phyloP scores from a whole-genome alignment of 2,113 vertebrate species.

The Mixornis gularis region DNA sequence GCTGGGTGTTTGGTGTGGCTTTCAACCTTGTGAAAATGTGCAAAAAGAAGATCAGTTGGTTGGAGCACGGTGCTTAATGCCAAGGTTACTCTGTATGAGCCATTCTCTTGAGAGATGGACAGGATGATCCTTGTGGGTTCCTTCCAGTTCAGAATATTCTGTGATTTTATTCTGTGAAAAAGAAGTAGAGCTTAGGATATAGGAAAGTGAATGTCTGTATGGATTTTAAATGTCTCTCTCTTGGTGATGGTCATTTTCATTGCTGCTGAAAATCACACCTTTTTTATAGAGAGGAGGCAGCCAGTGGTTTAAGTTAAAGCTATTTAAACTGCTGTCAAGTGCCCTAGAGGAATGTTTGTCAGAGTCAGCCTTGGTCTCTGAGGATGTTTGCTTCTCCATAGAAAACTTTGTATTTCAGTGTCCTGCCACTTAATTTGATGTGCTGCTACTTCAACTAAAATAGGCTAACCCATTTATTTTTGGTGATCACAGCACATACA shows the following conservation, averaged over 20 bases:
- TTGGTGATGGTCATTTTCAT: conserved; percentile 9
- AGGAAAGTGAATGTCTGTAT: not conserved
- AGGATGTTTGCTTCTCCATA: not conserved
- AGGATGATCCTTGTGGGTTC: not conserved
- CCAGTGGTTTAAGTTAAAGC: not conserved
- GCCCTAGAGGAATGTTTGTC: not conserved
- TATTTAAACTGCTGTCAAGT: not conserved
- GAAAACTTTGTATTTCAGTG: not conserved
- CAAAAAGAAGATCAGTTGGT: not conserved
- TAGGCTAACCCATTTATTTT: not conserved
- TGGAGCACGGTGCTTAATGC: not conserved
- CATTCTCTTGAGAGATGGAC: not conserved
- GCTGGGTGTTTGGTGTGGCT: not conserved
- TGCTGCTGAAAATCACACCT: conserved; percentile 4
- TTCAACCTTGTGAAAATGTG: not conserved
- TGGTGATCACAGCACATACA: not conserved
- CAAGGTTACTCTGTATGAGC: not conserved
- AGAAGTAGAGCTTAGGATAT: not conserved
- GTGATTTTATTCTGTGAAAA: not conserved
- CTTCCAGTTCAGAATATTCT: not conserved
- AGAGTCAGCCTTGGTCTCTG: not conserved
- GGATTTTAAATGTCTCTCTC: conserved; percentile 1
- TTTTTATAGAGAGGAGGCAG: not conserved
- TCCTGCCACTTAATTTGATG: not conserved
- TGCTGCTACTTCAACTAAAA: not conserved